Conservation (phyloP, 2,888 invertebrate genomes). For the Drosophila gaucha region DNA sequence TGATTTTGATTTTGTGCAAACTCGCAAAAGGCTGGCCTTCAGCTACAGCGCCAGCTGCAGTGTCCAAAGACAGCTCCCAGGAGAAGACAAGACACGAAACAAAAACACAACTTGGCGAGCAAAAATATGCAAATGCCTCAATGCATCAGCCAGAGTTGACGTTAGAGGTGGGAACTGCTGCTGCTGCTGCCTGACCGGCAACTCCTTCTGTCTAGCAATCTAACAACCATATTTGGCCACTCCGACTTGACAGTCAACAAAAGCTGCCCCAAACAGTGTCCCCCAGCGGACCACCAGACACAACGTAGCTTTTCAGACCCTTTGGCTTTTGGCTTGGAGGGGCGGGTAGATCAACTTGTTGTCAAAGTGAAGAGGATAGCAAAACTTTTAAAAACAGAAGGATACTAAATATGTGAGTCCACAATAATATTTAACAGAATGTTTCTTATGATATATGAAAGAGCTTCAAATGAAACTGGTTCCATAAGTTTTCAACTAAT, state of each 20-base stretch:
- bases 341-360: conserved; percentile 18
- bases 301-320: conserved; percentile 26
- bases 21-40: conserved; percentile 51
- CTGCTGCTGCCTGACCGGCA: conserved; percentile 1
- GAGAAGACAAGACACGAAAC: conserved; percentile 63
- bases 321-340: conserved; percentile 14
- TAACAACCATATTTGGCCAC: conserved; percentile 80
- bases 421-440: not conserved
- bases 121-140: conserved; percentile 60
- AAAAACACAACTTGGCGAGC: conserved; percentile 54
- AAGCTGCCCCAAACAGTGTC: conserved; percentile 45
- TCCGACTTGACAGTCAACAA: conserved; percentile 75
- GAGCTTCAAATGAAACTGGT: too few species aligned
- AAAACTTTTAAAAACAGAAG: conserved; percentile 12
- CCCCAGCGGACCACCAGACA: conserved; percentile 43
- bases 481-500: not conserved
- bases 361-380: conserved; percentile 45
- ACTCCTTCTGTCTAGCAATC: conserved; percentile 55
- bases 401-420: not conserved
- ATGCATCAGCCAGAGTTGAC: conserved; percentile 13
- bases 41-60: conserved; percentile 21
- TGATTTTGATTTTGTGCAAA: conserved; percentile 63
- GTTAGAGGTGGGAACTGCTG: conserved; percentile 3
- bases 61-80: conserved; percentile 71
- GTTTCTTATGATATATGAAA: too few species aligned